Conservation (phyloP, 92 coral and sea anemone species). For the Palythoa grandis region DNA sequence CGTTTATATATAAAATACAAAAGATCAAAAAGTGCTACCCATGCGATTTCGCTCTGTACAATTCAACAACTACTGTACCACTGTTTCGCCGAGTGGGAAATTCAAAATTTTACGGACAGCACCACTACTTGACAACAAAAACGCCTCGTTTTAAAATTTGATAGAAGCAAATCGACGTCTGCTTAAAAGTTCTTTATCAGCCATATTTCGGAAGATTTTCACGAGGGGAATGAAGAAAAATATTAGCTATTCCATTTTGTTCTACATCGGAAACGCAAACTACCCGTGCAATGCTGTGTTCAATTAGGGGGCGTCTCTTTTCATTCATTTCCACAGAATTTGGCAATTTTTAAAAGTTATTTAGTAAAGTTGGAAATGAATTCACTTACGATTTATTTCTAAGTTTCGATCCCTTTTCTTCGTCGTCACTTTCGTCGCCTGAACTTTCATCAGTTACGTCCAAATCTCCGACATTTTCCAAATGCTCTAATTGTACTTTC, state of each 20-base stretch:
- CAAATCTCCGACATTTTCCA: constrained; percentile 94
- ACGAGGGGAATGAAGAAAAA: neutral
- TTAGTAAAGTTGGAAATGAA: neutral
- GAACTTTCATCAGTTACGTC: constrained; percentile 98
- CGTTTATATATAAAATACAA: neutral
- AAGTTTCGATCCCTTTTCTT: constrained; percentile 64
- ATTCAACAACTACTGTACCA: constrained; percentile 9
- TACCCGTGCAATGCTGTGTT: constrained; percentile 38
- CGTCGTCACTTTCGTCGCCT: constrained; percentile 96
- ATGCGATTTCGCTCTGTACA: constrained; percentile 32
- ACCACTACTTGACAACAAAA: constrained; percentile 17
- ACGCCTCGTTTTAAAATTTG: neutral
- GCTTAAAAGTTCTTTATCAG: neutral
- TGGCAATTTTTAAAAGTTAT: neutral
- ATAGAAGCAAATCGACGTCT: neutral
- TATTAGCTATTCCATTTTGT: constrained; percentile 12
- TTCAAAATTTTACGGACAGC: constrained; percentile 70
- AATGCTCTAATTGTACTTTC: constrained; percentile 86
- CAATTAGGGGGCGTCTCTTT: constrained; percentile 50
- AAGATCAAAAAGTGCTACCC: neutral
- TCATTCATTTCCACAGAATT: constrained; percentile 2
- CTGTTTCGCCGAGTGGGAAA: constrained; percentile 84
- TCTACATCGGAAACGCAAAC: constrained; percentile 26
- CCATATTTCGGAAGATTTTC: constrained; percentile 7
- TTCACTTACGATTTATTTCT: constrained; percentile 62